Conservation (phyloP, 2,797 vertebrate genomes). For the Glyptemys insculpta region DNA sequence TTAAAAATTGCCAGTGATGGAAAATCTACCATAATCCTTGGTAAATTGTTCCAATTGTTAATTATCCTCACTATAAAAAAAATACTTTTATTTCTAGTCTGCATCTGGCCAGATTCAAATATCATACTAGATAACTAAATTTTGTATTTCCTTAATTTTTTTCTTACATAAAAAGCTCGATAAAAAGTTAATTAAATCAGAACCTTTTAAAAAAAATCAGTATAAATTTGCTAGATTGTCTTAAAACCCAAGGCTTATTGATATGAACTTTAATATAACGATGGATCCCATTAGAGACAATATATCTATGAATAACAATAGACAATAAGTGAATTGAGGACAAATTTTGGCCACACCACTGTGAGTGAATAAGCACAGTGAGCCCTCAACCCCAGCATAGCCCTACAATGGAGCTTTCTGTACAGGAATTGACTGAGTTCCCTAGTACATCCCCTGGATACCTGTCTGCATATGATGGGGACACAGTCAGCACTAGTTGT, state of each 20-base stretch:
- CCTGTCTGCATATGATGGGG: neutral
- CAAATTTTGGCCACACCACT: neutral
- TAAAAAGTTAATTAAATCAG: neutral
- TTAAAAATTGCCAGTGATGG: neutral
- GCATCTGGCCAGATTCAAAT: neutral
- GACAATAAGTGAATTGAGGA: rapidly evolving
- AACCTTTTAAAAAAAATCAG: neutral
- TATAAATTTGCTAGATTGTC: neutral
- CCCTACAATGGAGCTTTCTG: neutral
- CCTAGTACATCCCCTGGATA: neutral
- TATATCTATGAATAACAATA: neutral
- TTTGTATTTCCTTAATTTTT: neutral
- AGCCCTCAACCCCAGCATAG: neutral
- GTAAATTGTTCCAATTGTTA: neutral
- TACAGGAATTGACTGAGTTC: neutral
- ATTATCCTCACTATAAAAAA: neutral
- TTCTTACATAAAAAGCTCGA: neutral
- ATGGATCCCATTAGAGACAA: neutral
- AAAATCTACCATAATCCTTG: neutral
- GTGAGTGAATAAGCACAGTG: neutral
- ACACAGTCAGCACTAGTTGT: neutral
- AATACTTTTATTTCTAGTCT: neutral
- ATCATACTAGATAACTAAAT: neutral
- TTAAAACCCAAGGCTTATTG: neutral
- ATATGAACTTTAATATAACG: neutral